These are phyloP conservation scores for Echinarachnius parma DNA, from an alignment of 53 echinoderm and acorn worm species.

Conservation along the genomic window DNA sequence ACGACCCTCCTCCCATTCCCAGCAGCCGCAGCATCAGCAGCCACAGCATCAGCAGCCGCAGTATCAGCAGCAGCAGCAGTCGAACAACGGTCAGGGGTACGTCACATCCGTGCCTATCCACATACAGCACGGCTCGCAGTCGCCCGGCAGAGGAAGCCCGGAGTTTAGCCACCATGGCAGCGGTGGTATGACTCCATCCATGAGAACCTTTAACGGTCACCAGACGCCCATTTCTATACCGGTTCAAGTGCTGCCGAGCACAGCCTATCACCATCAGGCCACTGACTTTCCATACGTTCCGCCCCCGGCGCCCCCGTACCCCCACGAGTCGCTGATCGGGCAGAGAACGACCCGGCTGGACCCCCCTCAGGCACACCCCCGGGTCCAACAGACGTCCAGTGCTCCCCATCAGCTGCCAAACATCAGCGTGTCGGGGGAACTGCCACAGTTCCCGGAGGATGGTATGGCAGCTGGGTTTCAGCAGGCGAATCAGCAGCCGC, in stretches of 20 bases:
- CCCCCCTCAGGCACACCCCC: neutral
- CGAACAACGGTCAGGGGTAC: conserved; percentile 24
- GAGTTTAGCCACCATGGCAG: neutral
- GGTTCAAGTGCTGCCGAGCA: conserved; percentile 36
- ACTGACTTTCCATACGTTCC: conserved; percentile 34
- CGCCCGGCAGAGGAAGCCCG: neutral
- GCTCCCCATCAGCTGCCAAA: conserved; percentile 26
- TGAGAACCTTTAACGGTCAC: conserved; percentile 39
- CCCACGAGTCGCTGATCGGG: conserved; percentile 28
- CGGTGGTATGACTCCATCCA: conserved; percentile 30
- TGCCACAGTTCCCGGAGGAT: conserved; percentile 32
- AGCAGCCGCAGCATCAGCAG: conserved; percentile 9
- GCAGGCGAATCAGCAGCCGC: neutral
- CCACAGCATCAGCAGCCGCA: neutral
- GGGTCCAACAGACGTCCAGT: neutral
- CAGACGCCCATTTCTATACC: conserved; percentile 47
- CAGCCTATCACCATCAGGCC: neutral
- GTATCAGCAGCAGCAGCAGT: conserved; percentile 12
- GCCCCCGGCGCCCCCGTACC: conserved; percentile 38
- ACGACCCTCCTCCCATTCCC: neutral
- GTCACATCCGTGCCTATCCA: conserved; percentile 36
- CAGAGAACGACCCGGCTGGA: conserved; percentile 13
- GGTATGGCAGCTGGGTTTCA: neutral
- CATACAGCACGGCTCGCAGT: conserved; percentile 1
- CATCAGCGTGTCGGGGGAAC: conserved; percentile 35